phyloP scores from a whole-genome alignment of 1,140 invertebrate species.

The Idris sp. region DNA sequence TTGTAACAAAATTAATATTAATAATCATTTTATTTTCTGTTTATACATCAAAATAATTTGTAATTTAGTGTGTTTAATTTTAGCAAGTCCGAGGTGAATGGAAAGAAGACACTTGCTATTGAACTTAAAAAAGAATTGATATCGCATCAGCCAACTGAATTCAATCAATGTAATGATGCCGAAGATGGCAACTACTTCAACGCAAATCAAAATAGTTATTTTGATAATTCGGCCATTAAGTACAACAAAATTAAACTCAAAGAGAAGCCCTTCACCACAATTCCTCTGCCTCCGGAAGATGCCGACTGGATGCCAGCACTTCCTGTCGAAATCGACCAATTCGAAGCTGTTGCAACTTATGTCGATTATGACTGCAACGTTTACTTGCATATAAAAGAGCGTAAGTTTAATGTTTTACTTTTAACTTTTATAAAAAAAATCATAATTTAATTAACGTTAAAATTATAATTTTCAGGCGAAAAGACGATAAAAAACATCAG shows the following conservation, averaged over 20 bases:
- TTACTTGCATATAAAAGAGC: conserved; percentile 75
- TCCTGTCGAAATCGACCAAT: conserved; percentile 69
- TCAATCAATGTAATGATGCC: not conserved
- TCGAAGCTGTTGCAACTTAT: conserved; percentile 78
- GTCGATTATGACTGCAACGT: conserved; percentile 80
- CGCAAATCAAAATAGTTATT: not conserved
- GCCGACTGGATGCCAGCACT: conserved; percentile 70
- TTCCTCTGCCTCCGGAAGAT: conserved; percentile 13
- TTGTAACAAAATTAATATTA: no score
- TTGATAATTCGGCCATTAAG: not conserved
- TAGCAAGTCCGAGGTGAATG: not conserved
- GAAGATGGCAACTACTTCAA: not conserved
- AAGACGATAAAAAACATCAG: conserved; percentile 77
- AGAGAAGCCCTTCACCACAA: not conserved
- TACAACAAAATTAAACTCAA: not conserved
- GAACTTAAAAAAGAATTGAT: conserved; percentile 66
- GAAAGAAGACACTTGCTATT: conserved; percentile 59
- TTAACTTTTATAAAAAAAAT: conserved; percentile 3
- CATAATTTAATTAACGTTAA: no score
- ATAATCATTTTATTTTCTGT: no score
- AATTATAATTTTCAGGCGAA: conserved; percentile 66
- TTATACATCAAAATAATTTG: conserved; percentile 1
- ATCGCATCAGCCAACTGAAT: not conserved
- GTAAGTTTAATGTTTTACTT: no score
- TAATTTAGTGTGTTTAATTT: conserved; percentile 5